Evolutionary conservation across 2,888 invertebrate species (phyloP), one percentile per base, ranked within the genome.

Genomic region (Drosophila tripunctata): DNA sequence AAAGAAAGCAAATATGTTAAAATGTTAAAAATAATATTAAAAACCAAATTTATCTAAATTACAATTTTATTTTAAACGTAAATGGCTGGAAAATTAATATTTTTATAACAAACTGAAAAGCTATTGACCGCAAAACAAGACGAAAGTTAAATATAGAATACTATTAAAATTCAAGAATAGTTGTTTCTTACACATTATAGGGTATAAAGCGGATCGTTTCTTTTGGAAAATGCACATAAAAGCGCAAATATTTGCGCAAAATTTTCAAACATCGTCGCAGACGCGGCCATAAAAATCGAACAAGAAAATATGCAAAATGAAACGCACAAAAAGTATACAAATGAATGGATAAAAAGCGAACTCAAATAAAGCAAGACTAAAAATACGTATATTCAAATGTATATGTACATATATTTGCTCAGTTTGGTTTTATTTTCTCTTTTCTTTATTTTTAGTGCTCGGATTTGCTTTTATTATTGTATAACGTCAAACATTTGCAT

Each of bases 241-340:
- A 86, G 86, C 79, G 80, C 79, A 86, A 79, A 79, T 79, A 79
- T 79, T 86, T 82, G 86, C 73, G 83, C 86, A 85, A 85, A 80
- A 79, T 85, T 85, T 80, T 81, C 73, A 73, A 74, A 77, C 73
- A 79, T 61, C 78, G 80, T 63, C 67, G 47, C 61, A 78, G 80
- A 67, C 57, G 58, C 17, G 36, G 58, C 68, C 79, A 85, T 85
- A 82, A 82, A 85, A 87, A 82, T 85, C 83, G 77, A 87, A 82
- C 68, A 82, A 55, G 76, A 67, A 87, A 81, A 81, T 84, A 87
- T 85, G 86, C 83, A 85, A 81, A 85, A 78, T 74, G 75, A 68
- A 65, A 58, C 56, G 57, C 48, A 78, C 68, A 75, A 78, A 75
- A 65, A 44, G 44, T 51, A 71, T 44, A 41, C 43, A 60, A 57